Conservation (phyloP, 2,888 invertebrate species). For the Meganola albula region DNA sequence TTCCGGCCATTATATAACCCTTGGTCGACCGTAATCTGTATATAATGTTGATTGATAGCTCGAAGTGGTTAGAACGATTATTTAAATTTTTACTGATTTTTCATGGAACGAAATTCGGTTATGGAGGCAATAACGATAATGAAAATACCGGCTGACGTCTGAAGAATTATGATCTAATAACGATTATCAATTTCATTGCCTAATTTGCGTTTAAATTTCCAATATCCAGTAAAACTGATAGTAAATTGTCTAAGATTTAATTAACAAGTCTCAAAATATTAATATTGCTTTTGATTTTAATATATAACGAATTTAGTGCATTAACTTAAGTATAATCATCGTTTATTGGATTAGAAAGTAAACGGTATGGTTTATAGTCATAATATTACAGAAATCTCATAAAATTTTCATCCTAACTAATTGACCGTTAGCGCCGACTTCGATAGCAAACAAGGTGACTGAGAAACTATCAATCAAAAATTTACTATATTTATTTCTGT, state of each 20-base stretch:
- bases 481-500: too few relatives aligned
- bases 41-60: conserved; percentile 65
- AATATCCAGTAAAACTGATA: conserved; percentile 21
- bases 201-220: conserved; percentile 31
- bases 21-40: conserved; percentile 47
- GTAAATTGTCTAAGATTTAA: conserved; percentile 16
- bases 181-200: conserved; percentile 31
- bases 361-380: too few relatives aligned
- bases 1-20: conserved; percentile 49
- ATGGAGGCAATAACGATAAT: conserved; percentile 49
- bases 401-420: too few relatives aligned
- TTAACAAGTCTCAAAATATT: conserved; percentile 17
- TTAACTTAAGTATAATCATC: too few relatives aligned
- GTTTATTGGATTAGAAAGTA: too few relatives aligned
- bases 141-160: conserved; percentile 35
- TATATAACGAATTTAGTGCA: too few relatives aligned
- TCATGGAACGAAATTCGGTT: conserved; percentile 46
- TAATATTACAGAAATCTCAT: too few relatives aligned
- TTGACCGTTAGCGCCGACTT: too few relatives aligned
- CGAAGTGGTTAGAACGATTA: conserved; percentile 42
- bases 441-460: too few relatives aligned
- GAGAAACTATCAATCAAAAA: too few relatives aligned
- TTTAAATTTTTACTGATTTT: conserved; percentile 60
- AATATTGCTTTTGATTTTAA: too few relatives aligned
- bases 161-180: conserved; percentile 42